phyloP scores from a whole-genome alignment of 2,113 vertebrate species.

The Macaca nemestrina region DNA sequence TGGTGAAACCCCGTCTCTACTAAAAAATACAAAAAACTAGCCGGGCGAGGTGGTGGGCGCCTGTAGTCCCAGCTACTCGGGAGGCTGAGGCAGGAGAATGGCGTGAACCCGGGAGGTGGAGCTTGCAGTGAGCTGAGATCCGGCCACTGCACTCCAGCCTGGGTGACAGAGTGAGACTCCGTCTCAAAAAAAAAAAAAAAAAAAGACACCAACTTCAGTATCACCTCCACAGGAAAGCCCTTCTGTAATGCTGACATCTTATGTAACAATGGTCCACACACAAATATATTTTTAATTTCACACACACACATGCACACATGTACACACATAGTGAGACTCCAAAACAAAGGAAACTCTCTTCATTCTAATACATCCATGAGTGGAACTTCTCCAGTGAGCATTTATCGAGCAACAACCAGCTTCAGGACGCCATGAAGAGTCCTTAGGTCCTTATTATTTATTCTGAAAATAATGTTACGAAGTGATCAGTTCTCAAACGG shows the following conservation, averaged over 20 bases:
- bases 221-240: neutral
- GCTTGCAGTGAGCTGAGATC: no score
- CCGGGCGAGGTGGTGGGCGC: no score
- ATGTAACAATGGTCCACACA: no score
- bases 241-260: no score
- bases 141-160: no score
- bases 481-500: neutral
- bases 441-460: no score
- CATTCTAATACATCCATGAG: rapidly evolving
- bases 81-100: no score
- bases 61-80: no score
- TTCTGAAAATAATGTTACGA: neutral
- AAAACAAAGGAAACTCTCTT: neutral
- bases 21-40: no score
- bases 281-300: neutral
- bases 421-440: neutral
- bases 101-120: rapidly evolving
- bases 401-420: neutral
- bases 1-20: no score
- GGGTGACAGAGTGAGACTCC: no score
- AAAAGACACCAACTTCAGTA: neutral
- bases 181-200: no score
- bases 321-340: neutral
- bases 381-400: neutral
- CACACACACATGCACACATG: neutral